Base-by-base conservation (phyloP, 2,113 vertebrate species). In the Oryzias celebensis region DNA sequence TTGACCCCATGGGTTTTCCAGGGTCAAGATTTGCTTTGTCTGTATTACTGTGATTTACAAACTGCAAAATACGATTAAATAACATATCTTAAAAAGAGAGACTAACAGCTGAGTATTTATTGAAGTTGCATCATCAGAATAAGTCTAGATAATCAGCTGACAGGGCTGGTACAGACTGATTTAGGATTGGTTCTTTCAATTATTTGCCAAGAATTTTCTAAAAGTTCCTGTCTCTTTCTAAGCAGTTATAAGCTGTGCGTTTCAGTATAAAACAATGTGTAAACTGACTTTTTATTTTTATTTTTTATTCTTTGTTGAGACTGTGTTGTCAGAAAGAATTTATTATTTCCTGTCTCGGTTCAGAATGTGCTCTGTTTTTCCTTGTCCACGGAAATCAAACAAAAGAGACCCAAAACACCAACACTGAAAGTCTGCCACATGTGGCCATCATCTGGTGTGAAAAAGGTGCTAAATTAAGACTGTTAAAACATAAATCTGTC, bases 401-500 rank as follows among this genome's bases (percentile, higher is more conserved):
- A 62, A 45, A 17, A 56, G 74, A 20, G 62, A 81, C 46, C 58
- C 41, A 16, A 58, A 62, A 74, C 56, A 63, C 41, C 22, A 54
- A 41, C 58, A 81, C 50, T 42, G 17, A 68, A 14, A 61, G 60
- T 68, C 12, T 14, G 67, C 58, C 42, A 85, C 89, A 90, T 83
- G 56, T 90, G 89, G 85, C 89, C 77, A 62, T 87, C 83, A 89
- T 91, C 84, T 89, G 65, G 72, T 85, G 83, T 69, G 71, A 86
- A 84, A 83, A 71, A 58, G 36, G 59, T 68, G 58, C 22, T 65
- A 78, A 82, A 78, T 79, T 75, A 78, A 41, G 36, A 1, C 48
- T 58, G 36, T 49, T 16, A 43, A 60, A 62, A 47, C 44, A 61
- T 56, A 57, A 55, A 59, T 58, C 18, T 68, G 62, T 67, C 57